phyloP scores from a whole-genome alignment of 2,888 invertebrate species.

The Cosmia pyralina region DNA sequence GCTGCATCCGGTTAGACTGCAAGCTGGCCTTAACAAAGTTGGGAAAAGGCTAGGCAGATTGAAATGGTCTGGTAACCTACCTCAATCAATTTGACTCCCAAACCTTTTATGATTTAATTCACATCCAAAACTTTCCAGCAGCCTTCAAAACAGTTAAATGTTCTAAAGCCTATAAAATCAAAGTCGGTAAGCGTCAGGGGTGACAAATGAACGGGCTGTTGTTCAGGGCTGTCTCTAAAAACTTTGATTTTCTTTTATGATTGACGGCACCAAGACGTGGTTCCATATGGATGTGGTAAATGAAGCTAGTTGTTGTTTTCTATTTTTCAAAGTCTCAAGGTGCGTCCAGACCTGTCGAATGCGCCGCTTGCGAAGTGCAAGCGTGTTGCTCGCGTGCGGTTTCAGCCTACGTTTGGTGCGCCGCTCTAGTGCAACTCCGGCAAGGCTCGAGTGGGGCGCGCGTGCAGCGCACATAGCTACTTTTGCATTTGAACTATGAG shows the following conservation, averaged over 20 bases:
- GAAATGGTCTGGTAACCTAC: not conserved
- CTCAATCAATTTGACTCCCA: not conserved
- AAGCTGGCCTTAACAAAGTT: no score
- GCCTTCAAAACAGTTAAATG: conserved; percentile 41
- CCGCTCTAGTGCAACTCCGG: no score
- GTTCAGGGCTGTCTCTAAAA: conserved; percentile 76
- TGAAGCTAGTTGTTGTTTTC: not conserved
- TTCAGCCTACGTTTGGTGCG: no score
- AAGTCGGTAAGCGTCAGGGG: conserved; percentile 63
- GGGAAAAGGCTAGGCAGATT: no score
- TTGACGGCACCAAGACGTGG: conserved; percentile 30
- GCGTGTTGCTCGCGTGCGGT: no score
- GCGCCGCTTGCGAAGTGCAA: no score
- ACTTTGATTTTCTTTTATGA: conserved; percentile 76
- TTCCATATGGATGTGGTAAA: conserved; percentile 55
- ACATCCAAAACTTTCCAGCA: conserved; percentile 19
- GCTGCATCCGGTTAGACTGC: no score
- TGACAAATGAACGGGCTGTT: conserved; percentile 69
- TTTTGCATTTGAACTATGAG: no score
- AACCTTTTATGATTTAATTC: conserved; percentile 1
- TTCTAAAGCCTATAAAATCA: conserved; percentile 62
- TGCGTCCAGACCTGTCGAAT: no score
- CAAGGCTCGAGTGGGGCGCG: no score
- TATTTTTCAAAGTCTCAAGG: no score
- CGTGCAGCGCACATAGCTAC: no score